Conservation (phyloP, 2,797 vertebrate genomes). For the Calcarius lapponicus region DNA sequence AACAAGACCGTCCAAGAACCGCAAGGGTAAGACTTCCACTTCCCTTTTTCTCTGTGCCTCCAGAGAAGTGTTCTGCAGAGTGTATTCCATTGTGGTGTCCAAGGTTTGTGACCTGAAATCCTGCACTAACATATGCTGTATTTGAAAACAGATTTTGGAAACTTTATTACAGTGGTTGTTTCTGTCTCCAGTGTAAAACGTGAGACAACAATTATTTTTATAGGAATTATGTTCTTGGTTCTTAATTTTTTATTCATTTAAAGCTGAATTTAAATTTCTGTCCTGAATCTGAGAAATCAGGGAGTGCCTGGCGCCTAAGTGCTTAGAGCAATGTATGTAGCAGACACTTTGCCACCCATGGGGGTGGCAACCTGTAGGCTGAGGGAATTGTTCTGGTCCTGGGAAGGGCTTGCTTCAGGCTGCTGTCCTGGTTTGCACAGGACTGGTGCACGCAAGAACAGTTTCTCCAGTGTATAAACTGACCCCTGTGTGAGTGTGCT, state of each 20-base stretch:
- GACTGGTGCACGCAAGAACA: neutral
- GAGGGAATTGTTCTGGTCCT: neutral
- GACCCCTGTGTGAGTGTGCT: neutral
- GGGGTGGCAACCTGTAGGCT: neutral
- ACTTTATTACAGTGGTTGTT: neutral
- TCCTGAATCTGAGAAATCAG: neutral
- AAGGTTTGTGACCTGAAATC: neutral
- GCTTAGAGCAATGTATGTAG: neutral
- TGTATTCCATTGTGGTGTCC: neutral
- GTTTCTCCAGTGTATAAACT: neutral
- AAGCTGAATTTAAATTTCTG: neutral
- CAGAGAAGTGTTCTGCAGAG: neutral
- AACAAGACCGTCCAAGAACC: constrained; percentile 94
- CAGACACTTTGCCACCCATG: neutral
- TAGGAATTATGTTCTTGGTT: neutral
- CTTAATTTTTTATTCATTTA: neutral
- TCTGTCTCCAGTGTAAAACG: neutral
- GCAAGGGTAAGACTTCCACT: constrained; percentile 85
- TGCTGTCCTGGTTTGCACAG: neutral
- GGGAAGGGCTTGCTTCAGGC: neutral
- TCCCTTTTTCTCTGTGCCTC: neutral
- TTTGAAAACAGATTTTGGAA: neutral
- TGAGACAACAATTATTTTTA: neutral
- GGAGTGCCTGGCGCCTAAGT: neutral
- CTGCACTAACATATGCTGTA: neutral